These are phyloP conservation scores for Tilapia sparmanii DNA, from an alignment of 2,113 vertebrate species.

Conservation along the genomic window DNA sequence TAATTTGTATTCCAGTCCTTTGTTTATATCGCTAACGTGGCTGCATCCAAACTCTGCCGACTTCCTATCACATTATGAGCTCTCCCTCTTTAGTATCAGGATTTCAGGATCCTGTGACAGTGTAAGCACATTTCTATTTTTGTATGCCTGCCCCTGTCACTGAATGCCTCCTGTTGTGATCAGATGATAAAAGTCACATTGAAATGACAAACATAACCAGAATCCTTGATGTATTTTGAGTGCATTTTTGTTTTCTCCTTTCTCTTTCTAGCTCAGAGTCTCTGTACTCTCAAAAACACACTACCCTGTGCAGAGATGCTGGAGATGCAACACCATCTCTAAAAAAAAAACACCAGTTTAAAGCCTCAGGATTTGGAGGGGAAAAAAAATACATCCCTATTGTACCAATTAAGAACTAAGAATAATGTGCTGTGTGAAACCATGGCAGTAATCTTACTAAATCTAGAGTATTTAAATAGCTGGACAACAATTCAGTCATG, in stretches of 20 bases:
- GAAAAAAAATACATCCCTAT: background rate
- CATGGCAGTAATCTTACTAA: background rate
- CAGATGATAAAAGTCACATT: constrained; percentile 60
- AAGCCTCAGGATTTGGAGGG: background rate
- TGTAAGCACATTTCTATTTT: constrained; percentile 44
- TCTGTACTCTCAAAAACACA: background rate
- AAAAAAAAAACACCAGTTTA: background rate
- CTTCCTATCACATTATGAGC: constrained; percentile 36
- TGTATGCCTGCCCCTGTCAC: constrained; percentile 9
- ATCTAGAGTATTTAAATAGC: background rate
- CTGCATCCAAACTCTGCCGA: background rate
- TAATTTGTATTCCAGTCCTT: background rate
- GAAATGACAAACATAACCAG: constrained; percentile 39
- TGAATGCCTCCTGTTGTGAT: constrained; percentile 7
- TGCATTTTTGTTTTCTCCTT: constrained; percentile 33
- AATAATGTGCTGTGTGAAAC: background rate
- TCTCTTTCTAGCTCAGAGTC: background rate
- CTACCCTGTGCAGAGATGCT: background rate
- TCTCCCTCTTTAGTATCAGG: constrained; percentile 4
- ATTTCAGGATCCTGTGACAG: constrained; percentile 19
- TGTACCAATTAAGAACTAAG: background rate
- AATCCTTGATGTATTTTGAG: constrained; percentile 47
- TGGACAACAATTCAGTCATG: background rate
- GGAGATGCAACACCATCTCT: background rate
- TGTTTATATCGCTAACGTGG: background rate